Evolutionary conservation across 2,797 vertebrate genomes (phyloP), one percentile per base, ranked within the genome.

Genomic region (Lutjanus campechanus): DNA sequence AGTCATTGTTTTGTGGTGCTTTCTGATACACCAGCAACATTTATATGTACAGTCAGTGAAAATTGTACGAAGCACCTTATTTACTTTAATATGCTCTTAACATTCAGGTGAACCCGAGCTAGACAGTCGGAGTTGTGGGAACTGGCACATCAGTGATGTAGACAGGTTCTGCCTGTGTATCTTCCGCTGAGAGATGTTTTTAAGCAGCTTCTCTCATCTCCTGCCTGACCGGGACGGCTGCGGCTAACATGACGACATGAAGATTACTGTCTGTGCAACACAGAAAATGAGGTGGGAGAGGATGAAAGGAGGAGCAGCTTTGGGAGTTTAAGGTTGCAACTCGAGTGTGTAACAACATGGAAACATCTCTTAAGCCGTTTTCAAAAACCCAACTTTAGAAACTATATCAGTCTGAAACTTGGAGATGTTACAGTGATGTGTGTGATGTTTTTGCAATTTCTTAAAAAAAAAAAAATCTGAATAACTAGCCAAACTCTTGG

Each of bases 251-350:
- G 77, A 80, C 69, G 69, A 83, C 79, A 82, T 66, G 79, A 81
- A 77, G 83, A 88, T 88, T 82, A 85, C 58, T 70, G 77, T 84
- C 79, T 54, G 76, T 73, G 79, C 83, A 83, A 79, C 72, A 79
- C 8, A 53, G 69, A 54, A 66, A 69, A 85, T 71, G 43, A 80
- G 72, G 51, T 66, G 55, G 76, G 25, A 63, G 66, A 77, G 76
- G 84, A 85, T 85, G 78, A 85, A 79, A 89, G 70, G 58, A 68
- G 46, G 73, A 77, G 69, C 1, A 78, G 76, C 51, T 79, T 55
- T 53, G 54, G 55, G 69, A 60, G 29, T 81, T 77, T 71, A 44
- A 73, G 67, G 70, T 80, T 65, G 40, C 67, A 78, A 56, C 41
- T 17, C 7, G 17, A 36, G 29, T 20, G 44, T 84, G 54, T 55